These are phyloP conservation scores for Scaptomyza tumidula DNA, from an alignment of 2,888 invertebrate genomes.

Conservation along the genomic window DNA sequence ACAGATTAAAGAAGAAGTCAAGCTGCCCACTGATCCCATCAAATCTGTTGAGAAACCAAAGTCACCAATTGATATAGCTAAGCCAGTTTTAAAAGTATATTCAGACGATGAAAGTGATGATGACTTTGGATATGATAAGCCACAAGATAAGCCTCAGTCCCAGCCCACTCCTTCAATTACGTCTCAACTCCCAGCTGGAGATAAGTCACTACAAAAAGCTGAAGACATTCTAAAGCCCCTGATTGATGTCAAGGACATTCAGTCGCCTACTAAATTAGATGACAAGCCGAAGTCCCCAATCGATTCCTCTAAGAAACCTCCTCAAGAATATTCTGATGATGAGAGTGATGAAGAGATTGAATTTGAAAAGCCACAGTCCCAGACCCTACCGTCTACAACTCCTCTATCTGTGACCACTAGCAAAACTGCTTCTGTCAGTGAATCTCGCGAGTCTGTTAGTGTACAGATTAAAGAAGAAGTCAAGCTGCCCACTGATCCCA, in stretches of 20 bases:
- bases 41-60: conserved; percentile 24
- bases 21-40: conserved; percentile 9
- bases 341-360: conserved; percentile 24
- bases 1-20: conserved; percentile 16
- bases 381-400: not conserved
- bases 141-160: conserved; percentile 9
- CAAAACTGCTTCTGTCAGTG: too few species aligned
- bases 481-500: too few species aligned
- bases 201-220: conserved; percentile 13
- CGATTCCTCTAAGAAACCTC: conserved; percentile 8
- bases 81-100: conserved; percentile 2
- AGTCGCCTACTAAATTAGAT: conserved; percentile 17
- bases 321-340: conserved; percentile 28
- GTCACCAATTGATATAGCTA: conserved; percentile 12
- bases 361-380: conserved; percentile 9
- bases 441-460: too few species aligned
- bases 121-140: conserved; percentile 14
- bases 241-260: not conserved
- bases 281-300: conserved; percentile 29
- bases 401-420: too few species aligned
- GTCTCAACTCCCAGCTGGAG: conserved; percentile 10
- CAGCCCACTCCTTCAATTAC: not conserved
- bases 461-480: too few species aligned
- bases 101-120: conserved; percentile 35
- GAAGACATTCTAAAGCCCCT: conserved; percentile 24